phyloP scores from a whole-genome alignment of 2,888 invertebrate genomes.

The Allophyes oxyacanthae region DNA sequence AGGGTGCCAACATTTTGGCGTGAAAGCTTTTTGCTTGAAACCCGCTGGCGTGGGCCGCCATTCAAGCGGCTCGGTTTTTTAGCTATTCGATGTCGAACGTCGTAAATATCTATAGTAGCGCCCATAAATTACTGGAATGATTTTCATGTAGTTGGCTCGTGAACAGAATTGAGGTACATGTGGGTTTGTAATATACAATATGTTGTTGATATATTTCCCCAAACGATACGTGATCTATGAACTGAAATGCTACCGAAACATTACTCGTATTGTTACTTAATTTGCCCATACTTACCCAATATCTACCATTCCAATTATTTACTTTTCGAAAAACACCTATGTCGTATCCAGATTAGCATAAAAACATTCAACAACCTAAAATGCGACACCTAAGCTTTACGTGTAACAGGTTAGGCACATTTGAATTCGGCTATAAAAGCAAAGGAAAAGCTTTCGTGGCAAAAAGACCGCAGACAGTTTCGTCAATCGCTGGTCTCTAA shows the following conservation, averaged over 20 bases:
- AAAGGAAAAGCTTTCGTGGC: constrained; percentile 14
- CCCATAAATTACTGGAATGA: constrained; percentile 13
- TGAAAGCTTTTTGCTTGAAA: constrained; percentile 43
- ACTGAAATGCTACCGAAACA: too few species aligned
- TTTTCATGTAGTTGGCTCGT: constrained; percentile 9
- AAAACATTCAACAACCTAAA: background rate
- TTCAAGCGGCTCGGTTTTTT: constrained; percentile 26
- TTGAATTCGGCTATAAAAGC: constrained; percentile 8
- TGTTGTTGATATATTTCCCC: too few species aligned
- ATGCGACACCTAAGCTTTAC: constrained; percentile 2
- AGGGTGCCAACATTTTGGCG: constrained; percentile 38
- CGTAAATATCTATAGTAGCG: constrained; percentile 17
- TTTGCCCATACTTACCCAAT: too few species aligned
- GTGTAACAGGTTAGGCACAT: background rate
- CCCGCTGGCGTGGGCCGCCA: constrained; percentile 7
- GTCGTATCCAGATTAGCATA: too few species aligned
- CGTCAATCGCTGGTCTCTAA: constrained; percentile 46
- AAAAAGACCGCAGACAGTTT: constrained; percentile 54
- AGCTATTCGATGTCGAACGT: constrained; percentile 19
- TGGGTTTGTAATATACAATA: background rate
- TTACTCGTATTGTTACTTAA: too few species aligned
- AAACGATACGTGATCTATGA: too few species aligned
- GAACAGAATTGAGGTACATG: constrained; percentile 10
- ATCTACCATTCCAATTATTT: too few species aligned
- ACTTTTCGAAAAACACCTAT: too few species aligned